These are phyloP conservation scores for Stegodyphus mimosarum DNA, from an alignment of 1,140 invertebrate species.

Conservation along the genomic window DNA sequence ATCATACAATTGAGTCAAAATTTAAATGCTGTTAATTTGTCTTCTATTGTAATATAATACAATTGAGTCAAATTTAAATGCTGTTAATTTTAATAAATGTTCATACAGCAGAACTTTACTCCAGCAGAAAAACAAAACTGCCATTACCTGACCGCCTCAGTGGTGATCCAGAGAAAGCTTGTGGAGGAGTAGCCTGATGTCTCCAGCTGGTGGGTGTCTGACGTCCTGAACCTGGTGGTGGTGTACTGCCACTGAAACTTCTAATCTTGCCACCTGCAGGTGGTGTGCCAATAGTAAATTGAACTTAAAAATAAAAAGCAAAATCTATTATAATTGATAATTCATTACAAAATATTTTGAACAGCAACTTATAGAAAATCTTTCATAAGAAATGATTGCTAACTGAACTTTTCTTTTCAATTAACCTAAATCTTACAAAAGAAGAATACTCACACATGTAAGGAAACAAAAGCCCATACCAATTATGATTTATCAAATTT, in stretches of 20 bases:
- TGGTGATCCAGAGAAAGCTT: conserved; percentile 72
- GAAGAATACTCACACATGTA: no score
- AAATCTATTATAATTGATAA: not conserved
- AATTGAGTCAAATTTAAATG: not conserved
- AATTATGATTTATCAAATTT: no score
- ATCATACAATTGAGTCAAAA: no score
- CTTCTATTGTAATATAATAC: no score
- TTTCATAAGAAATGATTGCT: not conserved
- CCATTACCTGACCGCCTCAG: conserved; percentile 76
- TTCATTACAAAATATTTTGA: not conserved
- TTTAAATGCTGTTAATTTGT: not conserved
- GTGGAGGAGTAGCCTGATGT: conserved; percentile 35
- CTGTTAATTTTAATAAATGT: not conserved
- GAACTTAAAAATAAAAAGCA: conserved; percentile 71
- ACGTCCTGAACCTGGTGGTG: conserved; percentile 74
- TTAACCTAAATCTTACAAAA: no score
- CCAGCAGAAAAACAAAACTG: not conserved
- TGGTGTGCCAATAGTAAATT: conserved; percentile 91
- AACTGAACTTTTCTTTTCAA: not conserved
- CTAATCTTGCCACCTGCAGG: conserved; percentile 75
- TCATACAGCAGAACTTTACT: not conserved
- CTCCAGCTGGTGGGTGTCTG: conserved; percentile 79
- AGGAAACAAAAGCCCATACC: no score
- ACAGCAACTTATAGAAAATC: not conserved
- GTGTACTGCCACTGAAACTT: conserved; percentile 77